These are phyloP conservation scores for Aradophagus sp. DNA, from an alignment of 1,140 invertebrate species.

Conservation along the genomic window DNA sequence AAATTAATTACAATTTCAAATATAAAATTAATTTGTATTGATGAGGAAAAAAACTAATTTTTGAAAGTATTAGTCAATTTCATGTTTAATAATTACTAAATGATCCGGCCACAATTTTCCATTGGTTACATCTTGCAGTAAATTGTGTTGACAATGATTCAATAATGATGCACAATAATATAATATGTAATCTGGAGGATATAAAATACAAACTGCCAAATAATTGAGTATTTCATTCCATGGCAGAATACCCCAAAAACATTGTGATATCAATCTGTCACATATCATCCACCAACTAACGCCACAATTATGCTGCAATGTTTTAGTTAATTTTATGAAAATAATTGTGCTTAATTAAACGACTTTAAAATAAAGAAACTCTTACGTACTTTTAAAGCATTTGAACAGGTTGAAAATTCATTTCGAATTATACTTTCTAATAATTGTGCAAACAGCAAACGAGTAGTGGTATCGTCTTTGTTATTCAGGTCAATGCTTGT, in stretches of 20 bases:
- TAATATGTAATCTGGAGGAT: constrained; percentile 70
- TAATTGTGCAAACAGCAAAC: constrained; percentile 66
- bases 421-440: constrained; percentile 65
- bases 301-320: constrained; percentile 65
- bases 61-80: no score
- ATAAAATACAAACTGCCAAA: constrained; percentile 67
- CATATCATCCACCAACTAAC: constrained; percentile 72
- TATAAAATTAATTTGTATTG: no score
- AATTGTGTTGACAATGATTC: constrained; percentile 60
- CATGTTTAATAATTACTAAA: constrained; percentile 64
- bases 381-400: constrained; percentile 64
- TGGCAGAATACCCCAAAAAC: constrained; percentile 70
- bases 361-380: neutral
- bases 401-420: constrained; percentile 65
- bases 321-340: no score
- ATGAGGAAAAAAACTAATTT: no score
- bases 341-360: no score
- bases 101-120: constrained; percentile 69
- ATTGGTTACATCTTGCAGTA: constrained; percentile 63
- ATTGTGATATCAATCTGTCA: constrained; percentile 65
- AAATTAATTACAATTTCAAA: no score
- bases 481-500: constrained; percentile 62
- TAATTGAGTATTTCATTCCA: constrained; percentile 71
- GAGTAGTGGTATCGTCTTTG: constrained; percentile 59
- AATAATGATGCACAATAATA: constrained; percentile 71